Evolutionary conservation across 2,113 vertebrate genomes (phyloP), one percentile per base, ranked within the genome.

Genomic region (Odontesthes bonariensis): DNA sequence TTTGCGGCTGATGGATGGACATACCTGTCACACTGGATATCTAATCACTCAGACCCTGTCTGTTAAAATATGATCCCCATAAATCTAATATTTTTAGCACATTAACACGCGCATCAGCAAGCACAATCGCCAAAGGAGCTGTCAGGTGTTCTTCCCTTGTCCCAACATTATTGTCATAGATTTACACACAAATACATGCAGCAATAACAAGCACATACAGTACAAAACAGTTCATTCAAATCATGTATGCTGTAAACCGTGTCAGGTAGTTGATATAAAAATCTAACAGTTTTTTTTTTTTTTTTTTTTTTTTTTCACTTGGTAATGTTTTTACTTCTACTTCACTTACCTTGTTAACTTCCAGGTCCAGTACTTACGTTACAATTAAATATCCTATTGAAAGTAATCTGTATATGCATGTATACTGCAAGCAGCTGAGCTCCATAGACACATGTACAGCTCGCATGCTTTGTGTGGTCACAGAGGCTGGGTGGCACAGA

Each of bases 1-100:
- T 86, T 89, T 73, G 49, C 42, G 63, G 49, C 56, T 67, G 83
- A 71, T n/a, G 17, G 84, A 83, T 91, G 88, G 82, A 87, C 86
- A 87, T 73, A 55, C 68, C 81, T 76, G 84, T 88, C 80, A 80
- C 52, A 8, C 38, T 51, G 49, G 63, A 11, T 44, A 65, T 84
- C 58, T 71, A 78, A 86, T 70, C 82, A 67, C 72, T 73, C 60
- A 64, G 79, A 83, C 27, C 27, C 27, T 27, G 27, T 27, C 27
- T 27, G 27, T 27, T 27, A 27, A 3, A 27, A 27, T 27, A 27
- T 27, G 27, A 27, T 27, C 27, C 27, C 27, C 27, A 27, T 27
- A 27, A 27, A 27, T 27, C 27, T 27, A 27, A 27, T 27, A 27
- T 27, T 27, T 27, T 27, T 27, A 3, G 27, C 3, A 3, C 27